Percentiles rank a stretch among this genome's conserved stretches.
phyloP scores from a whole-genome alignment of 2,888 invertebrate genomes.

The Rhimphoctona megacephalus region DNA sequence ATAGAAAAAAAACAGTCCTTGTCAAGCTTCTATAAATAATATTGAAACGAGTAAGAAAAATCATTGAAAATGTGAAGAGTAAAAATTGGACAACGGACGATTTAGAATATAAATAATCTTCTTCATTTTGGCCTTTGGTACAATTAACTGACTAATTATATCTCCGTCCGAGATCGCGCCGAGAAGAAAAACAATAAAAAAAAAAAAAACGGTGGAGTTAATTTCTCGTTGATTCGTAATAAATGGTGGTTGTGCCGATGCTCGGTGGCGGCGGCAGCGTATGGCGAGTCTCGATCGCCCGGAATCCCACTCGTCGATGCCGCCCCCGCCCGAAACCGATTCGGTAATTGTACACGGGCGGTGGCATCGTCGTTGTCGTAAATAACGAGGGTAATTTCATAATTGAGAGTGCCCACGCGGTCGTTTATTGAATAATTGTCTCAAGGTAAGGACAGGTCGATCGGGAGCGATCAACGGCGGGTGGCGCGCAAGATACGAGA shows the following conservation, averaged over 20 bases:
- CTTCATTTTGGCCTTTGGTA: not conserved
- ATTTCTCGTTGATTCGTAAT: not conserved
- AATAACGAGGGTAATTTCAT: slow-evolving; percentile 80
- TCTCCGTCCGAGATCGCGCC: not conserved
- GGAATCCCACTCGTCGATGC: slow-evolving; percentile 17
- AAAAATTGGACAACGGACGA: not conserved
- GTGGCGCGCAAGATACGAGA: slow-evolving; percentile 2
- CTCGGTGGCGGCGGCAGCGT: not conserved
- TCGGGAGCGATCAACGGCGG: slow-evolving; percentile 47
- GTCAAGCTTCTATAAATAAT: not conserved
- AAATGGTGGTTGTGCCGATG: not conserved
- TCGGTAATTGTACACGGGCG: slow-evolving; percentile 66
- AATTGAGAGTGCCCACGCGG: slow-evolving; percentile 80
- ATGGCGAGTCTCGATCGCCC: slow-evolving; percentile 15
- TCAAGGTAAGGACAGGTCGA: slow-evolving; percentile 72
- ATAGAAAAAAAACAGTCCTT: not conserved
- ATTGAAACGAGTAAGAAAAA: not conserved
- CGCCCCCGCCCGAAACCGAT: slow-evolving; percentile 15
- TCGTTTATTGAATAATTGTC: slow-evolving; percentile 78
- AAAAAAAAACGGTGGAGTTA: not conserved
- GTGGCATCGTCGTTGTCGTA: slow-evolving; percentile 56
- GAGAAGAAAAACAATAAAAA: not conserved
- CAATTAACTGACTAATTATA: slow-evolving; percentile 5
- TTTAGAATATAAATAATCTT: not conserved
- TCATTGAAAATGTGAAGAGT: not conserved